Percentiles rank a stretch among this genome's conserved stretches.
Conservation (phyloP, 2,113 vertebrate species). For the Hylia prasina region DNA sequence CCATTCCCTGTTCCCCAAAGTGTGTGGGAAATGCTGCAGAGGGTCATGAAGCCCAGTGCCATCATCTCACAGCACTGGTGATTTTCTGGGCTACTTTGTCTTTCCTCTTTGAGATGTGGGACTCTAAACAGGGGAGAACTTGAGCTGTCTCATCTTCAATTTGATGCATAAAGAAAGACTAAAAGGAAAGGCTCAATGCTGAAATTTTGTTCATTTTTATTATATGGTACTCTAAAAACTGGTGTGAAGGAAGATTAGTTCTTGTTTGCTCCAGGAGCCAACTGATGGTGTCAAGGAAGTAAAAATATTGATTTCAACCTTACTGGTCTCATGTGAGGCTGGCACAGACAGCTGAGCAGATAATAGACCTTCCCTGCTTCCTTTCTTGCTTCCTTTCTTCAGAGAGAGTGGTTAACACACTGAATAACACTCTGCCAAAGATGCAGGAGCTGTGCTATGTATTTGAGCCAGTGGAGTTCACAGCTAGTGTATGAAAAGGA, state of each 20-base stretch:
- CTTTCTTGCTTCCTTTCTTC: background rate
- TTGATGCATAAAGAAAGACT: background rate
- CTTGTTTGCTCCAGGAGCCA: background rate
- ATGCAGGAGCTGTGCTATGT: background rate
- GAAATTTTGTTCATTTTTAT: background rate
- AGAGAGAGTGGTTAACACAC: background rate
- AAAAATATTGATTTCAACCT: background rate
- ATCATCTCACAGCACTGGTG: background rate
- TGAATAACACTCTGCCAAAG: background rate
- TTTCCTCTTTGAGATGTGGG: background rate
- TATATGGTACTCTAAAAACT: background rate
- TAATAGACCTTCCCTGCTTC: background rate
- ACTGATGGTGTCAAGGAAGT: background rate
- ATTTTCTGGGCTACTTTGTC: background rate
- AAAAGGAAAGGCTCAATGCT: background rate
- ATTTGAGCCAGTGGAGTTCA: background rate
- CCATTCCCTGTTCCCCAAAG: background rate
- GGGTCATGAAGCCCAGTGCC: background rate
- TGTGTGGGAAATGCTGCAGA: background rate
- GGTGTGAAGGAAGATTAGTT: background rate
- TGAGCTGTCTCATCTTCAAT: background rate
- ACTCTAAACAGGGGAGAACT: background rate
- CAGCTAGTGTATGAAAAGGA: background rate
- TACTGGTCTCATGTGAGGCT: background rate
- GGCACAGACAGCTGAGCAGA: background rate